Conservation (phyloP, 1,140 invertebrate genomes). For the Rhynchophorus ferrugineus region DNA sequence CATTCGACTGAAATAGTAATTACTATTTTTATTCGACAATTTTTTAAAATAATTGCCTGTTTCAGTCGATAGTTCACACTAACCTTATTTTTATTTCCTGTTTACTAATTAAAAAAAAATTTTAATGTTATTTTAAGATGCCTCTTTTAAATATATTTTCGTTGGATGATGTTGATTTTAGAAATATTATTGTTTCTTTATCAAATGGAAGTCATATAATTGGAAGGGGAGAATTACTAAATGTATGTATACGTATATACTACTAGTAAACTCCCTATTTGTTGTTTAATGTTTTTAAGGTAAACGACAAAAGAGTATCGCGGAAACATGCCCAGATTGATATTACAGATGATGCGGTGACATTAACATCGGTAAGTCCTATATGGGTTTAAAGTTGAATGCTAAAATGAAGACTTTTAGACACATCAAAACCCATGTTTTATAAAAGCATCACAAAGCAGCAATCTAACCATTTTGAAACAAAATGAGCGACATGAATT, state of each 20-base stretch:
- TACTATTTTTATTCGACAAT: too few relatives aligned
- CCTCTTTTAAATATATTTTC: slow-evolving; percentile 4
- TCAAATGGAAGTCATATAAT: slow-evolving; percentile 21
- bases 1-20: too few relatives aligned
- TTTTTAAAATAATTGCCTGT: too few relatives aligned
- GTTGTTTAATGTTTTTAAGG: slow-evolving; percentile 18
- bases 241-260: slow-evolving; percentile 16
- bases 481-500: slow-evolving; percentile 18
- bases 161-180: slow-evolving; percentile 3
- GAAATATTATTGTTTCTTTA: slow-evolving; percentile 10
- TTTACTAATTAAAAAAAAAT: too few relatives aligned
- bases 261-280: not conserved
- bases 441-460: slow-evolving; percentile 21
- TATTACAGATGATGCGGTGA: slow-evolving; percentile 9
- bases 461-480: slow-evolving; percentile 20
- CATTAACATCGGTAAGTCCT: slow-evolving; percentile 25
- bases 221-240: slow-evolving; percentile 23
- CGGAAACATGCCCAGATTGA: slow-evolving; percentile 25
- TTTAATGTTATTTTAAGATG: too few relatives aligned
- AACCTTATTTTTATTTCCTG: too few relatives aligned
- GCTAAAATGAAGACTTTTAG: slow-evolving; percentile 12
- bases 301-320: slow-evolving; percentile 27
- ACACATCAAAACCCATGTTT: slow-evolving; percentile 31
- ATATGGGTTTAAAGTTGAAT: not conserved
- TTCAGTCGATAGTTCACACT: too few relatives aligned